These are phyloP conservation scores for Syrmaticus mikado DNA, from an alignment of 2,113 vertebrate genomes.

Conservation along the genomic window DNA sequence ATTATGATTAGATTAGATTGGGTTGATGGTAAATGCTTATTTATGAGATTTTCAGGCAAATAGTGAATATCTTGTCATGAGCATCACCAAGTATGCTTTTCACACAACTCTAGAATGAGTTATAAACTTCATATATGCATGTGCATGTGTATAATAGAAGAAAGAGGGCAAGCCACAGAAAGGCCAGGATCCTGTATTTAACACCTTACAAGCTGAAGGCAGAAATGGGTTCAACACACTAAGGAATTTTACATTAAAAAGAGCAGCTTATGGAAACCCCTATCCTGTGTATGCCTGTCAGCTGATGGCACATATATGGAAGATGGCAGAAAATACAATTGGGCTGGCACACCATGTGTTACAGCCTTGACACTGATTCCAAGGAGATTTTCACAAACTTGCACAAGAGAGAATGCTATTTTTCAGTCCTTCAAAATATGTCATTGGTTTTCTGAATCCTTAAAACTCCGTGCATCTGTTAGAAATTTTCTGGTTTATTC, in stretches of 20 bases:
- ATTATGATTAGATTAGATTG: slow-evolving; percentile 66
- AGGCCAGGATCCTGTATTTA: background rate
- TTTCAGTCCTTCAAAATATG: background rate
- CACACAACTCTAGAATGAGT: background rate
- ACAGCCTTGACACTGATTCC: background rate
- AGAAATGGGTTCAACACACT: slow-evolving; percentile 14
- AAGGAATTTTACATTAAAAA: slow-evolving; percentile 35
- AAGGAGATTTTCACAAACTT: background rate
- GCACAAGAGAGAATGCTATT: background rate
- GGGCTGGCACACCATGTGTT: background rate
- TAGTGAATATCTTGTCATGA: background rate
- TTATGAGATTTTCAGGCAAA: slow-evolving; percentile 44
- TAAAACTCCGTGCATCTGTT: background rate
- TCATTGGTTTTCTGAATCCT: background rate
- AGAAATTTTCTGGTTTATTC: background rate
- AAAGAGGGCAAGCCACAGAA: background rate
- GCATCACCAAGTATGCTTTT: background rate
- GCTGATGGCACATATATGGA: background rate
- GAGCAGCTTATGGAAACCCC: background rate
- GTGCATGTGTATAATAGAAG: background rate
- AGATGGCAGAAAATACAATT: background rate
- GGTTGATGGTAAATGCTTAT: slow-evolving; percentile 46
- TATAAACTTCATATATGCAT: background rate
- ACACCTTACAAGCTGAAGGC: slow-evolving; percentile 34
- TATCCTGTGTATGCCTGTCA: background rate